Percentiles rank a stretch among this genome's conserved stretches.
phyloP scores from a whole-genome alignment of 2,888 invertebrate genomes.

The Aleiodes leptofemur region DNA sequence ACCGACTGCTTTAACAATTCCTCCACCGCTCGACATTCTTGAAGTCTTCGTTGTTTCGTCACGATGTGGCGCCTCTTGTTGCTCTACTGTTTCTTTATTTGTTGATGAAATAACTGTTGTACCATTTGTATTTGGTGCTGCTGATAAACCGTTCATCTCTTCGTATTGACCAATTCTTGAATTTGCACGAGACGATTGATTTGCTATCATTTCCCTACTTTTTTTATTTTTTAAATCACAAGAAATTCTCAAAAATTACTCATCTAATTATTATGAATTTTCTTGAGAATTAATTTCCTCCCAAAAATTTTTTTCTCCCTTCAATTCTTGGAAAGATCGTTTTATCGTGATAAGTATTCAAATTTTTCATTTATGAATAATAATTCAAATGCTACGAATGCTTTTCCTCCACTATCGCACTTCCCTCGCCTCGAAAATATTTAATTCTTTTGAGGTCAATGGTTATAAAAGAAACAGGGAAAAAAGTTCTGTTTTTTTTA shows the following conservation, averaged over 20 bases:
- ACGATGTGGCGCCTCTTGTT: slow-evolving; percentile 75
- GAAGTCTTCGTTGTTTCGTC: slow-evolving; percentile 71
- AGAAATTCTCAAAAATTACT: neutral
- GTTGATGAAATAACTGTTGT: slow-evolving; percentile 72
- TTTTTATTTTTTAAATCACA: neutral
- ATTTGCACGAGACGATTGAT: slow-evolving; percentile 62
- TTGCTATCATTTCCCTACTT: slow-evolving; percentile 40
- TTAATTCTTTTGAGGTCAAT: neutral
- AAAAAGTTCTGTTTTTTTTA: neutral
- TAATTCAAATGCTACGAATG: slow-evolving; percentile 36
- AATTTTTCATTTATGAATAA: slow-evolving; percentile 11
- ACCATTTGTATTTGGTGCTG: slow-evolving; percentile 70
- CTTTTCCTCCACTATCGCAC: slow-evolving; percentile 16
- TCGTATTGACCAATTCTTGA: slow-evolving; percentile 65
- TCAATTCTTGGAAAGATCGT: too few relatives aligned
- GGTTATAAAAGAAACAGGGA: neutral
- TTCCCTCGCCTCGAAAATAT: neutral
- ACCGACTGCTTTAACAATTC: slow-evolving; percentile 61
- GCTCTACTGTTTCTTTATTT: slow-evolving; percentile 25
- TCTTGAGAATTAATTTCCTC: too few relatives aligned
- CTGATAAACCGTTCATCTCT: slow-evolving; percentile 55
- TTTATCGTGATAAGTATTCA: too few relatives aligned
- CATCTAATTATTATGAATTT: too few relatives aligned
- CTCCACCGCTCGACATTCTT: slow-evolving; percentile 51
- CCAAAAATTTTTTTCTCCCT: too few relatives aligned